A percentile compares a stretch with the other conserved stretches of the same genome.
Evolutionary conservation across 2,888 invertebrate genomes (phyloP).

Genomic region (Caenorhabditis imperialis): DNA sequence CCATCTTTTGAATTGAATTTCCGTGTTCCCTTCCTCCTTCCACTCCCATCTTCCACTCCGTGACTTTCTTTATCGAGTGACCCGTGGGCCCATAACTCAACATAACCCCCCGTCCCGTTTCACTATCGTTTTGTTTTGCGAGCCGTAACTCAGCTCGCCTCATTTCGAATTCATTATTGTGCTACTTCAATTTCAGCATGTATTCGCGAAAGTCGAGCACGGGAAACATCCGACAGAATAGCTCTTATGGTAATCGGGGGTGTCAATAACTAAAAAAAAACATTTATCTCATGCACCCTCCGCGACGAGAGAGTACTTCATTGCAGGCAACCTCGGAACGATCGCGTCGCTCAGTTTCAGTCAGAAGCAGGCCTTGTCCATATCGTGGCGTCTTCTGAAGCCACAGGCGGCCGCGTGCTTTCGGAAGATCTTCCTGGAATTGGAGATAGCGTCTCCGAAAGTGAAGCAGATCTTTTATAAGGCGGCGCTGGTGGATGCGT

Average conservation of each 20-base stretch:
- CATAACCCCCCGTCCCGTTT: constrained; percentile 3
- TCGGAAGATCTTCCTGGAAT: constrained; percentile 74
- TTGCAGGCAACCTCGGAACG: constrained; percentile 63
- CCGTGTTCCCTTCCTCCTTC: neutral
- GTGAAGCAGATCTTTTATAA: constrained; percentile 78
- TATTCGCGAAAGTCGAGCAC: constrained; percentile 50
- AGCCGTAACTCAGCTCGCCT: neutral
- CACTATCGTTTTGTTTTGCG: constrained; percentile 16
- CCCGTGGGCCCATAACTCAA: constrained; percentile 15
- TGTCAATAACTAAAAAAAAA: too few relatives aligned
- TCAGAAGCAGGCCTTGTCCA: constrained; percentile 68
- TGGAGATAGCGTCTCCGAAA: constrained; percentile 74
- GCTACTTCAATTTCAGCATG: constrained; percentile 26
- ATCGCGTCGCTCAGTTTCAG: constrained; percentile 64
- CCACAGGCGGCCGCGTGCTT: constrained; percentile 66
- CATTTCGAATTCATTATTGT: constrained; percentile 12
- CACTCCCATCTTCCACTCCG: too few relatives aligned
- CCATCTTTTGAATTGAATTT: constrained; percentile 34
- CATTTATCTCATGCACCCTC: too few relatives aligned
- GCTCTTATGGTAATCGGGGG: constrained; percentile 44
- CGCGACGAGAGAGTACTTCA: too few relatives aligned
- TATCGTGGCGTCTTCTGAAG: constrained; percentile 71
- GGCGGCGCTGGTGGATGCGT: constrained; percentile 76
- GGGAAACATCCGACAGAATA: constrained; percentile 45
- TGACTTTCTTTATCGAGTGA: constrained; percentile 36